Conservation (phyloP, 2,113 vertebrate species). For the Nymphicus hollandicus region DNA sequence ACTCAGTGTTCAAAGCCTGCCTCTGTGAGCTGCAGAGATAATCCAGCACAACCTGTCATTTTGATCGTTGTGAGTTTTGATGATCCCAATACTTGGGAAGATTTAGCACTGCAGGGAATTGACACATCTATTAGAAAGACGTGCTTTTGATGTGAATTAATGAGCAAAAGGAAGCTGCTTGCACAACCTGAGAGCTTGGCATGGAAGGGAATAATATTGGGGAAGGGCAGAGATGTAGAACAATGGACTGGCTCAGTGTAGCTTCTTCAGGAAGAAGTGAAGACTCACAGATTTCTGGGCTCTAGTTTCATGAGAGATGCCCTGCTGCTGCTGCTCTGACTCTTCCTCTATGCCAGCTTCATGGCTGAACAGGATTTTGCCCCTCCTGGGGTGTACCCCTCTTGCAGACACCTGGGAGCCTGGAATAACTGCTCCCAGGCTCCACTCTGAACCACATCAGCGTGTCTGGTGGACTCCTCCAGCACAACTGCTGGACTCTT, state of each 20-base stretch:
- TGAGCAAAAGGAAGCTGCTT: conserved; percentile 31
- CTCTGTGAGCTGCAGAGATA: neutral
- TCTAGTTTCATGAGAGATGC: neutral
- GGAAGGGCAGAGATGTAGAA: neutral
- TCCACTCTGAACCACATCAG: neutral
- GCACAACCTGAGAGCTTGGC: conserved; percentile 15
- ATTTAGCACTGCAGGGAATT: conserved; percentile 26
- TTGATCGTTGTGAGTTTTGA: neutral
- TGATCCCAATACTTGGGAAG: neutral
- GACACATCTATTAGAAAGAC: conserved; percentile 9
- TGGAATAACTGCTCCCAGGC: neutral
- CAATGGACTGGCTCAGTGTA: neutral
- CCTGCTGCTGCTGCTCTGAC: neutral
- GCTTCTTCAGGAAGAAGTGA: neutral
- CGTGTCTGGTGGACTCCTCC: neutral
- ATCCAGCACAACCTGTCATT: neutral
- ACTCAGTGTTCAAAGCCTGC: neutral
- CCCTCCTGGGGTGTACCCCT: neutral
- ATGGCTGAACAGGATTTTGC: neutral
- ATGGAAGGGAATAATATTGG: neutral
- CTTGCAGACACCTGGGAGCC: neutral
- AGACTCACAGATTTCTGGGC: neutral
- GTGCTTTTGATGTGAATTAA: conserved; percentile 23
- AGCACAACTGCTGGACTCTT: neutral
- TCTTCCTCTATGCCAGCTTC: neutral